A percentile compares a stretch with the other conserved stretches of the same genome.
Conservation (phyloP, 2,113 vertebrate species). For the Scolopax mira region DNA sequence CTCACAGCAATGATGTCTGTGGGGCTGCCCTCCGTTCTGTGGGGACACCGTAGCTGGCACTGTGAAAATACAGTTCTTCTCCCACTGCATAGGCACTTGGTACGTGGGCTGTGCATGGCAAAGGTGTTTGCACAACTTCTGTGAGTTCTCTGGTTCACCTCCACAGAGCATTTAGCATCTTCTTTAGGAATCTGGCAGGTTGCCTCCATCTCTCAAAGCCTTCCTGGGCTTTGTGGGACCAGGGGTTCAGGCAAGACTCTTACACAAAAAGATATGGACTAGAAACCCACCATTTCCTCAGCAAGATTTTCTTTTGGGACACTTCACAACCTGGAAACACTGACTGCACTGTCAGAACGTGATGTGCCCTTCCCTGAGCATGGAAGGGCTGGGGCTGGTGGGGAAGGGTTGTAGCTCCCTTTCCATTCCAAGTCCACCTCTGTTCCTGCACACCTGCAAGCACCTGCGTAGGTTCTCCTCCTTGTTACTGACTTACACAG, state of each 20-base stretch:
- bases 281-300: not conserved
- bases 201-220: not conserved
- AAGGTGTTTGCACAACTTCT: not conserved
- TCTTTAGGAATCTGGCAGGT: not conserved
- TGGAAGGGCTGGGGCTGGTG: not conserved
- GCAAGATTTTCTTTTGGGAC: not conserved
- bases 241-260: not conserved
- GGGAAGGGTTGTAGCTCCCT: not conserved
- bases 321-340: not conserved
- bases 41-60: not conserved
- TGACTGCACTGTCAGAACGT: not conserved
- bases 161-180: not conserved
- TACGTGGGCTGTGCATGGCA: fast-evolving
- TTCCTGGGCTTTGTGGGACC: not conserved
- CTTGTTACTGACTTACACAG: not conserved
- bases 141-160: not conserved
- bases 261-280: not conserved
- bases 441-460: not conserved
- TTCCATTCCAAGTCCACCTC: not conserved
- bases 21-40: not conserved
- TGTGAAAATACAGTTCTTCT: not conserved
- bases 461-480: not conserved
- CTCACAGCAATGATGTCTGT: not conserved
- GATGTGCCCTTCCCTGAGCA: fast-evolving
- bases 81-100: not conserved